A percentile compares a stretch with the other conserved stretches of the same genome.
Evolutionary conservation across 53 echinoderm and acorn worm species (phyloP).

Genomic region (Henricia sp.): DNA sequence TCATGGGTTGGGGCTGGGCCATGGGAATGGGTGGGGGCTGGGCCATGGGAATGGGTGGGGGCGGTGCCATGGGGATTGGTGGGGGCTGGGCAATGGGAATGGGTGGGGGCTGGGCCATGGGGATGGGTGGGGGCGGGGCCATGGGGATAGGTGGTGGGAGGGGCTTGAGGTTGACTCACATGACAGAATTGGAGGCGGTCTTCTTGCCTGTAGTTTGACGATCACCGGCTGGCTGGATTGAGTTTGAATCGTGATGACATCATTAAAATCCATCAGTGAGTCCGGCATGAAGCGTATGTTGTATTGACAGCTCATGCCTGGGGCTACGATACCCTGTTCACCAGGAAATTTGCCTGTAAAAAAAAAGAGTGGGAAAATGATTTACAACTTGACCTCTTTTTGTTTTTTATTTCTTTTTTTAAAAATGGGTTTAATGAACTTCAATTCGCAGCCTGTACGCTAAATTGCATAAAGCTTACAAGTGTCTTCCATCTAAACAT

Average conservation of each 20-base stretch:
- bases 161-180: conserved; percentile 59
- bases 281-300: conserved; percentile 97
- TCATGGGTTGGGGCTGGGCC: background rate
- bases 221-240: conserved; percentile 86
- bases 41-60: background rate
- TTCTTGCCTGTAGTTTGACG: conserved; percentile 77
- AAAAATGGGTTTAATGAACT: too few relatives aligned
- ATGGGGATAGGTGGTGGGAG: background rate
- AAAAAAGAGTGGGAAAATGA: background rate
- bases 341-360: conserved; percentile 93
- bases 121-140: too few relatives aligned
- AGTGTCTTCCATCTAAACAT: too few relatives aligned
- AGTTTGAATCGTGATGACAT: conserved; percentile 78
- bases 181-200: conserved; percentile 83
- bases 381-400: background rate
- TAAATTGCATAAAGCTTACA: too few relatives aligned
- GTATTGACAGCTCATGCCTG: conserved; percentile 99
- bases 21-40: too few relatives aligned
- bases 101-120: too few relatives aligned
- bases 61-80: background rate
- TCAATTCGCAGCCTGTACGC: too few relatives aligned
- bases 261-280: conserved; percentile 96
- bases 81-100: too few relatives aligned
- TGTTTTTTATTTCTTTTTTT: too few relatives aligned
- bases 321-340: conserved; percentile 96